phyloP scores from a whole-genome alignment of 92 coral and sea anemone genomes.

The Palythoa caribaeorum region DNA sequence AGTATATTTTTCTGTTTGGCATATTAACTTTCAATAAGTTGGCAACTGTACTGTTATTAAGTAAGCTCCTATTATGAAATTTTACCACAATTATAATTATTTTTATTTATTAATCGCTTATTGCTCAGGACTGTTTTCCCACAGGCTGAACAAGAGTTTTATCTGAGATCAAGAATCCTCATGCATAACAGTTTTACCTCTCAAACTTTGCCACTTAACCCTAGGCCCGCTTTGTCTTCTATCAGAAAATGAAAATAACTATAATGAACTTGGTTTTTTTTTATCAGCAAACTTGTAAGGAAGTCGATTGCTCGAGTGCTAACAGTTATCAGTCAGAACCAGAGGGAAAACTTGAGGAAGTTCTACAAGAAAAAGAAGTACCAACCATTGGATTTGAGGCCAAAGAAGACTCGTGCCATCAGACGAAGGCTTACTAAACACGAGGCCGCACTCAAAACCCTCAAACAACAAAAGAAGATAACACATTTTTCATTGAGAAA shows the following conservation, averaged over 20 bases:
- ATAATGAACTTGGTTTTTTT: background rate
- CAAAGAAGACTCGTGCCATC: conserved; percentile 96
- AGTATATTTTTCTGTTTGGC: too few species aligned
- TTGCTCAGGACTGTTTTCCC: too few species aligned
- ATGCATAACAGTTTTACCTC: background rate
- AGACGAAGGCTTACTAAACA: conserved; percentile 89
- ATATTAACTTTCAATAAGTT: too few species aligned
- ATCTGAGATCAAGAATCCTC: too few species aligned
- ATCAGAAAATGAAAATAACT: too few species aligned
- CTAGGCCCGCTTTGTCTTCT: too few species aligned
- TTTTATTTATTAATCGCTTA: too few species aligned
- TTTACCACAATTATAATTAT: too few species aligned
- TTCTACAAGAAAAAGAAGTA: conserved; percentile 94
- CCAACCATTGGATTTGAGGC: conserved; percentile 94
- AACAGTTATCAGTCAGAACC: conserved; percentile 97
- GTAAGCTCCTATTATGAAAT: too few species aligned
- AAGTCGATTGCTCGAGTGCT: conserved; percentile 95
- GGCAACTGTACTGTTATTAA: too few species aligned
- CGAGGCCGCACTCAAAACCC: conserved; percentile 88
- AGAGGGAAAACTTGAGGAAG: conserved; percentile 95
- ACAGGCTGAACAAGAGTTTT: too few species aligned
- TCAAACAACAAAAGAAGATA: conserved; percentile 94
- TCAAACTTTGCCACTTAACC: too few species aligned
- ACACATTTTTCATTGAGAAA: conserved; percentile 90
- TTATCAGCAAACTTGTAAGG: conserved; percentile 89